Conservation (phyloP, 2,888 invertebrate species). For the Meganola albula region DNA sequence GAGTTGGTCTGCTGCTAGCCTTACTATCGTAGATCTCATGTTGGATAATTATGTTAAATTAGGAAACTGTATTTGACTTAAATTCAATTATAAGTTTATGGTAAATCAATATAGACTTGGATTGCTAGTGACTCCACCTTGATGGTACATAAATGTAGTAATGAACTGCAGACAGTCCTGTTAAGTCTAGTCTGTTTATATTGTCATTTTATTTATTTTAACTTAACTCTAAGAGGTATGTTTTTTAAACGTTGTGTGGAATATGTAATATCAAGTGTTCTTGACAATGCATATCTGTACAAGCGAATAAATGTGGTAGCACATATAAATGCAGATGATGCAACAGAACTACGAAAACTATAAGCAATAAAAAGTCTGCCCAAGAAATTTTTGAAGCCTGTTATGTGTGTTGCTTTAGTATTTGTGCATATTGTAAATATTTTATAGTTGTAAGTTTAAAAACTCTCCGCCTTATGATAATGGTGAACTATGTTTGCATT, state of each 20-base stretch:
- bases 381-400: conserved; percentile 43
- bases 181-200: conserved; percentile 62
- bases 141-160: too few relatives aligned
- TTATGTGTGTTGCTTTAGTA: conserved; percentile 54
- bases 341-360: conserved; percentile 31
- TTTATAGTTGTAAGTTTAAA: conserved; percentile 45
- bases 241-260: conserved; percentile 37
- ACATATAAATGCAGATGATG: too few relatives aligned
- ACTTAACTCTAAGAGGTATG: conserved; percentile 34
- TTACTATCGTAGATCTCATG: conserved; percentile 50
- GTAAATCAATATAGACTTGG: conserved; percentile 22
- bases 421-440: conserved; percentile 75
- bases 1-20: conserved; percentile 36
- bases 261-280: conserved; percentile 39
- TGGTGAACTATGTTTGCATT: conserved; percentile 49
- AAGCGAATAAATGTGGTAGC: conserved; percentile 49
- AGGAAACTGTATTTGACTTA: conserved; percentile 35
- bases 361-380: conserved; percentile 56
- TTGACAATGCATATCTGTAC: conserved; percentile 51
- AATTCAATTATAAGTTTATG: conserved; percentile 22
- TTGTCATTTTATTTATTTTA: conserved; percentile 60
- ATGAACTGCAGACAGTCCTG: conserved; percentile 51
- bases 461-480: conserved; percentile 69
- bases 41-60: conserved; percentile 43
- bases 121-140: conserved; percentile 26